Conservation (phyloP, 1,140 invertebrate genomes). For the Cherax destructor region DNA sequence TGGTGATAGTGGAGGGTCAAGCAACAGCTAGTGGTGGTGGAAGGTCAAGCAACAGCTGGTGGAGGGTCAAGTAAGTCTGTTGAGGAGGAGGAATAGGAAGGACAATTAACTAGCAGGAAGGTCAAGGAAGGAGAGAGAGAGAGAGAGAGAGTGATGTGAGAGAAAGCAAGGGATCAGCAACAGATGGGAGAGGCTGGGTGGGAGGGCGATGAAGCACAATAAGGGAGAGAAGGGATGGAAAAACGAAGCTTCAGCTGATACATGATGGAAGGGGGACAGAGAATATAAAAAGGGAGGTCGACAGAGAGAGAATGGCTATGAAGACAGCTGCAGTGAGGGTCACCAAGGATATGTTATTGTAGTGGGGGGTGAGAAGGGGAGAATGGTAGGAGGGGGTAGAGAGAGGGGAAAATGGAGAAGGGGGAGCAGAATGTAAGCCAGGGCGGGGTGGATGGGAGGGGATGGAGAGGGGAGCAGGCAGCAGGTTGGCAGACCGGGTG, state of each 20-base stretch:
- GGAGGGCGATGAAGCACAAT: background rate
- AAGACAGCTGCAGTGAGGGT: background rate
- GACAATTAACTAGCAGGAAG: background rate
- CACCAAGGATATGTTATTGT: too few relatives aligned
- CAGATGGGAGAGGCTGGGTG: background rate
- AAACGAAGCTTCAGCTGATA: too few relatives aligned
- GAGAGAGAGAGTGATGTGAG: background rate
- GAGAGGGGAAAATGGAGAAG: background rate
- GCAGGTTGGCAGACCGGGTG: too few relatives aligned
- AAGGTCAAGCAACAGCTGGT: background rate
- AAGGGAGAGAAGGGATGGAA: background rate
- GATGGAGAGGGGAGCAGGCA: too few relatives aligned
- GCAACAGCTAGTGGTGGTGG: too few relatives aligned
- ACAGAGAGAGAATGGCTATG: background rate
- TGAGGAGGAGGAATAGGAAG: too few relatives aligned
- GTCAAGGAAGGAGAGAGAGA: background rate
- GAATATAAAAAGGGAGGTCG: background rate
- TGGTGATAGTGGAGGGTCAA: too few relatives aligned
- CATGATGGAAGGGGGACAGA: background rate
- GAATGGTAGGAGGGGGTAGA: background rate
- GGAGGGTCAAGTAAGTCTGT: background rate
- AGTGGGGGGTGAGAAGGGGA: background rate
- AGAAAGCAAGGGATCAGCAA: background rate
- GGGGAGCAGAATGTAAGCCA: too few relatives aligned
- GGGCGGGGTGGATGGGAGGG: too few relatives aligned